Conservation (phyloP, 2,797 vertebrate species). For the Peromyscus eremicus region DNA sequence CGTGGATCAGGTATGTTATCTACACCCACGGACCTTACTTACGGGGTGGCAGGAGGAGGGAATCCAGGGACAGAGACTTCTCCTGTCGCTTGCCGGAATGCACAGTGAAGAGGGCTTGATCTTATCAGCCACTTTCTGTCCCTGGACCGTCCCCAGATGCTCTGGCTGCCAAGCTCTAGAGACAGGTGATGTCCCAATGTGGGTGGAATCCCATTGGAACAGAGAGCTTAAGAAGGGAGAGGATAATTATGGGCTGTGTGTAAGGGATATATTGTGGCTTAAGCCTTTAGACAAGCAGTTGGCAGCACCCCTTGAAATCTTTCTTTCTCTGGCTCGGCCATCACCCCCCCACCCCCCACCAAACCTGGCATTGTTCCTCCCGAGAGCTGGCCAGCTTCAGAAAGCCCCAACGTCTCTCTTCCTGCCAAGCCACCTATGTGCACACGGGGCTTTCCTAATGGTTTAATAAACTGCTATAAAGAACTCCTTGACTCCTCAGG, state of each 20-base stretch:
- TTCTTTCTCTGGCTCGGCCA: constrained; percentile 65
- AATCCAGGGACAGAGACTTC: constrained; percentile 23
- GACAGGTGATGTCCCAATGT: constrained; percentile 36
- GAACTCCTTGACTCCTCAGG: constrained; percentile 85
- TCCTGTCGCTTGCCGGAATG: constrained; percentile 58
- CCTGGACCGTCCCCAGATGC: constrained; percentile 71
- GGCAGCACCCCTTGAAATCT: constrained; percentile 79
- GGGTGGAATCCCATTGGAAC: constrained; percentile 50
- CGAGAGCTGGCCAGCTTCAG: constrained; percentile 72
- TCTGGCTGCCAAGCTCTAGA: constrained; percentile 59
- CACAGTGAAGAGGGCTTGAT: constrained; percentile 33
- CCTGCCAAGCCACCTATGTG: constrained; percentile 83
- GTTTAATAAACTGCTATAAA: constrained; percentile 88
- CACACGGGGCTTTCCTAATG: constrained; percentile 86
- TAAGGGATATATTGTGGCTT: background rate
- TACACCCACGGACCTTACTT: background rate
- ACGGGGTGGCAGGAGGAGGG: background rate
- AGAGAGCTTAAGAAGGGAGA: constrained; percentile 53
- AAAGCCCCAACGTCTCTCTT: constrained; percentile 79
- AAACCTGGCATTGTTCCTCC: constrained; percentile 63
- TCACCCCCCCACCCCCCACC: constrained; percentile 66
- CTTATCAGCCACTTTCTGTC: constrained; percentile 34
- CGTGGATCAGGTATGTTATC: constrained; percentile 83
- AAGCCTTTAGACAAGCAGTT: constrained; percentile 82
- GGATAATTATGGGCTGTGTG: background rate